Evolutionary conservation across 2,888 invertebrate species (phyloP).

Genomic region (Ptychoptera albimana): DNA sequence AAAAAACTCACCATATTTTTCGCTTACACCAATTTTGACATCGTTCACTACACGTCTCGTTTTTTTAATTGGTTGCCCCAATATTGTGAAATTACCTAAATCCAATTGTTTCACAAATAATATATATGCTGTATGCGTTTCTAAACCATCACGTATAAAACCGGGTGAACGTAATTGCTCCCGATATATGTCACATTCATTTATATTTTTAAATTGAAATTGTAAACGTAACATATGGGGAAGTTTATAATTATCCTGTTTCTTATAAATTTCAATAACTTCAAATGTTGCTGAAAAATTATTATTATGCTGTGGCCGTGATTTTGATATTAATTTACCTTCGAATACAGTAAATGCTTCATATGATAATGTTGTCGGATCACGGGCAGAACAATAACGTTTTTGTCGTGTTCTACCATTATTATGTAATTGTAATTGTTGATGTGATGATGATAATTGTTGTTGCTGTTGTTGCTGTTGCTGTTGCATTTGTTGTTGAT

Average conservation of each 20-base stretch:
- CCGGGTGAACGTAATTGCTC: conserved; percentile 25
- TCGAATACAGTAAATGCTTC: conserved; percentile 48
- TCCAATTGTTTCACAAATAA: conserved; percentile 30
- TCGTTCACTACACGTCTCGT: conserved; percentile 23
- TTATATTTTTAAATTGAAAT: conserved; percentile 24
- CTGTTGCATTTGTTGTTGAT: conserved; percentile 9
- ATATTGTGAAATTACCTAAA: conserved; percentile 28
- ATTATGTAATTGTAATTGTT: conserved; percentile 12
- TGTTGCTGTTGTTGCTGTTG: conserved; percentile 4
- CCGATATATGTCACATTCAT: conserved; percentile 30
- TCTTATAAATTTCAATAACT: conserved; percentile 45
- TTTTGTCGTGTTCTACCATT: conserved; percentile 15
- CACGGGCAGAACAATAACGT: conserved; percentile 41
- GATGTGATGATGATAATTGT: conserved; percentile 8
- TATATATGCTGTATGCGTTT: conserved; percentile 26
- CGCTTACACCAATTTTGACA: conserved; percentile 28
- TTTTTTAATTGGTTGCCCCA: conserved; percentile 28
- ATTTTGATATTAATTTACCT: conserved; percentile 47
- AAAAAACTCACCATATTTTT: conserved; percentile 31
- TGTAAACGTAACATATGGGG: conserved; percentile 25
- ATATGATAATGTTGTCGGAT: conserved; percentile 46
- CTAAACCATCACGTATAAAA: conserved; percentile 24
- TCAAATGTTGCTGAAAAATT: conserved; percentile 51
- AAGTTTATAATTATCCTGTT: conserved; percentile 30
- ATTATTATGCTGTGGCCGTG: conserved; percentile 33